Conservation (phyloP, 2,888 invertebrate species). For the Machimus atricapillus region DNA sequence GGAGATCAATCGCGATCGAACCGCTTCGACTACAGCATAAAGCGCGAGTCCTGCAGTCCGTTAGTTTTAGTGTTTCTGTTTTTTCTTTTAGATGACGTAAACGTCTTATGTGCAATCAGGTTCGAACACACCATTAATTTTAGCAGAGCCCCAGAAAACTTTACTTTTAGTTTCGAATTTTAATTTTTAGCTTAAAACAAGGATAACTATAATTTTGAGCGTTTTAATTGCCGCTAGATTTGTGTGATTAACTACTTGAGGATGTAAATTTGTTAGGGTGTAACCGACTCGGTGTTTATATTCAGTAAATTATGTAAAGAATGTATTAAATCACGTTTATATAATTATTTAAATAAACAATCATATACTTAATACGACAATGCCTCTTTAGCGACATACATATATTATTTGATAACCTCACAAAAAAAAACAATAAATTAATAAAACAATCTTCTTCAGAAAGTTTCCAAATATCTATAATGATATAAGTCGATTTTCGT, state of each 20-base stretch:
- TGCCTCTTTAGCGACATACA: too few species aligned
- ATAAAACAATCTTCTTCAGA: too few species aligned
- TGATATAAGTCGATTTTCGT: too few species aligned
- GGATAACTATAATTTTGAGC: not conserved
- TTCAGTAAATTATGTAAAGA: constrained; percentile 32
- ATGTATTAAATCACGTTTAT: constrained; percentile 21
- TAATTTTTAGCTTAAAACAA: not conserved
- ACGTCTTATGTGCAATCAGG: not conserved
- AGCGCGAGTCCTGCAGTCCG: not conserved
- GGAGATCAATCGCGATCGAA: not conserved
- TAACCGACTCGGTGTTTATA: constrained; percentile 15
- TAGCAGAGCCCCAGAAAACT: not conserved
- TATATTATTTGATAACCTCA: too few species aligned
- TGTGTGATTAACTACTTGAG: constrained; percentile 2
- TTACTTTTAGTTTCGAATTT: not conserved
- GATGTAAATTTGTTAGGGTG: constrained; percentile 12
- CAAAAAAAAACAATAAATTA: too few species aligned
- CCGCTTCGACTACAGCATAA: not conserved
- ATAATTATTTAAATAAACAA: constrained; percentile 33
- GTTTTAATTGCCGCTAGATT: not conserved
- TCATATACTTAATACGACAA: not conserved
- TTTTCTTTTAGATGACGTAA: not conserved
- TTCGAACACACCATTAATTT: not conserved
- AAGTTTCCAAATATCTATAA: too few species aligned
- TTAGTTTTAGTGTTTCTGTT: not conserved